These are phyloP conservation scores for Ceyx melanurus DNA, from an alignment of 2,113 vertebrate genomes.

Conservation along the genomic window DNA sequence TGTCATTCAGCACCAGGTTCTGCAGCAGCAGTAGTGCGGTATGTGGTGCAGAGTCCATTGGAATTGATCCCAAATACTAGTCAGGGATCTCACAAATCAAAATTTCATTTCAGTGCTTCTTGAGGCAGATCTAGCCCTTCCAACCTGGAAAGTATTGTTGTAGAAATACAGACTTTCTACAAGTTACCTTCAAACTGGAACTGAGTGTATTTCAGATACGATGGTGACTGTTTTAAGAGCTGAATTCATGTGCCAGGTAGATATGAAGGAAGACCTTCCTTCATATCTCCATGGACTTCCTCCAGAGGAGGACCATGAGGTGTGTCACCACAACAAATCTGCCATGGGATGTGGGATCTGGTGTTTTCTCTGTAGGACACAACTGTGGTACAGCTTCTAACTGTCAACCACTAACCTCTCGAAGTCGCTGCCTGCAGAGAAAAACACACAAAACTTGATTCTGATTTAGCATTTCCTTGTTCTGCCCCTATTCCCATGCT, in stretches of 20 bases:
- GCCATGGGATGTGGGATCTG: neutral
- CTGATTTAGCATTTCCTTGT: neutral
- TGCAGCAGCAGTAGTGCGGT: neutral
- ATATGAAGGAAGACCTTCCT: neutral
- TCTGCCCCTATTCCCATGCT: neutral
- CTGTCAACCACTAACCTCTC: neutral
- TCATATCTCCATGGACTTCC: too few species aligned
- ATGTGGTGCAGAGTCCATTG: neutral
- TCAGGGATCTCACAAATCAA: rapidly evolving
- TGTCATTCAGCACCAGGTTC: neutral
- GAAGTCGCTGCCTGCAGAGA: neutral
- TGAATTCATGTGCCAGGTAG: neutral
- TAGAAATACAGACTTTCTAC: neutral
- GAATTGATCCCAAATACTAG: neutral
- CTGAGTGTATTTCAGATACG: neutral
- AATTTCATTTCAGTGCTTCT: neutral
- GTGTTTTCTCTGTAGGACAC: neutral
- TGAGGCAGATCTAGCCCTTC: neutral
- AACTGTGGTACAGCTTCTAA: neutral
- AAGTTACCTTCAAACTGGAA: neutral
- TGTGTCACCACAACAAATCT: neutral
- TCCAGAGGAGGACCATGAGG: neutral
- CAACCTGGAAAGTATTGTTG: neutral
- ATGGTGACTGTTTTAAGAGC: neutral
- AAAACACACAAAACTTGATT: neutral